These are phyloP conservation scores for Eledona agricola DNA, from an alignment of 2,888 invertebrate species.

Conservation along the genomic window DNA sequence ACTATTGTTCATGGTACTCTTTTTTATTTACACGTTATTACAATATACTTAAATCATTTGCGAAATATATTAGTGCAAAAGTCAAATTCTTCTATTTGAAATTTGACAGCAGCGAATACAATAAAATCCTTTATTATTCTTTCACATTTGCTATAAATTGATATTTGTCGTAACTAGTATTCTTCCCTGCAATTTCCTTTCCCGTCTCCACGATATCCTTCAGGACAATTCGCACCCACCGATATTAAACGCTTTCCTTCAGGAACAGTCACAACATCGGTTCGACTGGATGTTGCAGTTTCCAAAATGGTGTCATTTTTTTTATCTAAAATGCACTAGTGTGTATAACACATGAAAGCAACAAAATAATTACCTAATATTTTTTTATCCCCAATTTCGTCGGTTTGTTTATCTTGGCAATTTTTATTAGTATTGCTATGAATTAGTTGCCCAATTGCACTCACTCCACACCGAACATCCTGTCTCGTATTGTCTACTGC, in stretches of 20 bases:
- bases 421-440: not conserved
- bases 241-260: constrained; percentile 15
- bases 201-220: constrained; percentile 24
- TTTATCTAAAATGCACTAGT: too few relatives aligned
- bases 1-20: too few relatives aligned
- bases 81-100: too few relatives aligned
- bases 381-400: constrained; percentile 9
- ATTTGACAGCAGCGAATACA: not conserved
- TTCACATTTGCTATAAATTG: too few relatives aligned
- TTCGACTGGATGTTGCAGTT: too few relatives aligned
- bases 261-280: constrained; percentile 9
- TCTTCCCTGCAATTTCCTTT: constrained; percentile 31
- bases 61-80: too few relatives aligned
- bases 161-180: too few relatives aligned
- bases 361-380: constrained; percentile 3
- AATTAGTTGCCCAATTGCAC: constrained; percentile 5
- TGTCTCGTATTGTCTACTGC: constrained; percentile 12
- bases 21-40: too few relatives aligned
- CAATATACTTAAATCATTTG: too few relatives aligned
- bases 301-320: too few relatives aligned
- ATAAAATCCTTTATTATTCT: too few relatives aligned
- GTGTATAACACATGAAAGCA: too few relatives aligned
- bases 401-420: not conserved
- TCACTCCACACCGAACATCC: constrained; percentile 8
- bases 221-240: constrained; percentile 30